Percentiles rank a stretch among this genome's conserved stretches.
Conservation (phyloP, 2,113 vertebrate species). For the Pycnonotus jocosus region DNA sequence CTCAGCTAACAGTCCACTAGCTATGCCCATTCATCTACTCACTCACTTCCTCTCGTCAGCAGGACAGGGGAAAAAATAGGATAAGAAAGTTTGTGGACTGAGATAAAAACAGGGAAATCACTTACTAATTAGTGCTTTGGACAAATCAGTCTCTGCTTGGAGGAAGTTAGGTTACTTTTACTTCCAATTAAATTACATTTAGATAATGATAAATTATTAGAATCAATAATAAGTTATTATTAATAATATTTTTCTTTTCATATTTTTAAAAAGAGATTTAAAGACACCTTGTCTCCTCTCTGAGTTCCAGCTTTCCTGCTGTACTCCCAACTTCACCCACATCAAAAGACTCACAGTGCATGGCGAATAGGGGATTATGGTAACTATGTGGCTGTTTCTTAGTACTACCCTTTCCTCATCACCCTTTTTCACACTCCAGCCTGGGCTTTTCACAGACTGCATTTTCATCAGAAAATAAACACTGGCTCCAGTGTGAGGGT, state of each 20-base stretch:
- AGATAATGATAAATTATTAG: not conserved
- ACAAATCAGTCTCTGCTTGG: not conserved
- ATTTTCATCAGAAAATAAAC: not conserved
- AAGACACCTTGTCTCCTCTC: not conserved
- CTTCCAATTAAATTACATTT: not conserved
- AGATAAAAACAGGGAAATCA: not conserved
- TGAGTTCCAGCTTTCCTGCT: not conserved
- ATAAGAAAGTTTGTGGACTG: not conserved
- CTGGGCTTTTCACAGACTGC: not conserved
- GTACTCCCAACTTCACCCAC: not conserved
- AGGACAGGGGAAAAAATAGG: not conserved
- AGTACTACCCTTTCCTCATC: not conserved
- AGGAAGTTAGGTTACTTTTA: not conserved
- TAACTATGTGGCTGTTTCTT: accelerated
- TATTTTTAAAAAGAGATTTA: not conserved
- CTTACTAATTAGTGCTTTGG: not conserved
- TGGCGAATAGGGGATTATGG: not conserved
- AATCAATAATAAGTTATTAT: not conserved
- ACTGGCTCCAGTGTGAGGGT: accelerated
- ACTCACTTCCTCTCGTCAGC: accelerated
- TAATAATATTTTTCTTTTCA: not conserved
- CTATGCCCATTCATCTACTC: accelerated
- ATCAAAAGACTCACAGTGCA: not conserved
- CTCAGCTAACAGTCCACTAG: not conserved
- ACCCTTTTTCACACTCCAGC: accelerated